Base-by-base conservation (phyloP, 2,888 invertebrate species). In the Phrixothrix hirtus region DNA sequence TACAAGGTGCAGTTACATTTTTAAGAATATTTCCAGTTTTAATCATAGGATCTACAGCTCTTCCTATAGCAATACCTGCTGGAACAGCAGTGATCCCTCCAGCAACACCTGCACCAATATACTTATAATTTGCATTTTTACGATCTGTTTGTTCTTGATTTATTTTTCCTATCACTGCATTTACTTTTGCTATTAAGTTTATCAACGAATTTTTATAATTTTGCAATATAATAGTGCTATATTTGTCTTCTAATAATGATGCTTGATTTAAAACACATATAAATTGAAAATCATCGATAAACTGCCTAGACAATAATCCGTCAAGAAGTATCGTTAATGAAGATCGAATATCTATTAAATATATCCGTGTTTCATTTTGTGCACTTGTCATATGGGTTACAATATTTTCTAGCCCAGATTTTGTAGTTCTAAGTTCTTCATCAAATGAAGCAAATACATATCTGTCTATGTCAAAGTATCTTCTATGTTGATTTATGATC, bases 391-490 rank as follows among this genome's bases (percentile, higher is more conserved):
- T 5, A 2, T 12, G 5, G 1, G 5, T 11, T 15, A 14, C 1
- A 11, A 26, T 15, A 9, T 25, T 2, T 31, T 44, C 16, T 10
- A 49, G 9, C 1, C 1, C 9, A 1, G 1, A 5, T 12, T 9
- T 30, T 31, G 30, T 21, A 1, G 7, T 9, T 6, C 21, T 9
- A 21, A 49, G 21, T 13, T 49, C 49, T 1, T 30, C 31, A 5
- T 43, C 15, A 14, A 25, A 37, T 2, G 49, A 49, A 3, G 49
- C 49, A 37, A 25, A 49, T 7, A 49, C 49, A 14, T 43, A 49
- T 1, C 12, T 30, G 1, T 49, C 49, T 5, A 43, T 12, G 4
- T 31, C 11, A 11, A 49, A 43, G 11, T 49, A 49, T 15, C 25
- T 13, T 1, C 4, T 31, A n/a, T 31, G 10, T 0, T 7, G 11